Evolutionary conservation across 2,797 vertebrate genomes (phyloP).

Genomic region (Melanitta fusca): DNA sequence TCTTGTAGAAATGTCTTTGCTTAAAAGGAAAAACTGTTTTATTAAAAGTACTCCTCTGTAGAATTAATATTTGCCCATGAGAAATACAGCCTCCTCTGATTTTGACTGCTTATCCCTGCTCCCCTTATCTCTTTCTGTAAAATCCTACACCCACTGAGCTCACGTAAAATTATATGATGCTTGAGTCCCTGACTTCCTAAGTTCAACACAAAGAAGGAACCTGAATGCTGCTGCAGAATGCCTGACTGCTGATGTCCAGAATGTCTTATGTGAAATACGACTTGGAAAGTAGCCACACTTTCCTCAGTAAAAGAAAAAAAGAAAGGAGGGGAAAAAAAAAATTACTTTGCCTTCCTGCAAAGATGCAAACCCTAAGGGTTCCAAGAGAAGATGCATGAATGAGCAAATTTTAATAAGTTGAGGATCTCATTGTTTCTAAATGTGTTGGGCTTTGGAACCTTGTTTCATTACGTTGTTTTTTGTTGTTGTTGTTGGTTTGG

Average conservation of each 20-base stretch:
- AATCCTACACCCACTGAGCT: background rate
- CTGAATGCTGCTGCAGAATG: background rate
- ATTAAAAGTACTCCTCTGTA: background rate
- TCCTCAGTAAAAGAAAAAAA: background rate
- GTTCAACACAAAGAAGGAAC: background rate
- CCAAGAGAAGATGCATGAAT: background rate
- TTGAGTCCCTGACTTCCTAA: background rate
- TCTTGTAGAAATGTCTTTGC: background rate
- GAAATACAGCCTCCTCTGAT: background rate
- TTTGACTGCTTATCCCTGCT: background rate
- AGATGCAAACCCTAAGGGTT: background rate
- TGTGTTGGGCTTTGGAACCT: background rate
- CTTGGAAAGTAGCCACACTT: background rate
- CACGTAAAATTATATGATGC: background rate
- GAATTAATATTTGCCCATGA: background rate
- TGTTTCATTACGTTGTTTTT: background rate
- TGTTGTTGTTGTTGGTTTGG: background rate
- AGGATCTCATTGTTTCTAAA: background rate
- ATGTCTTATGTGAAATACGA: background rate
- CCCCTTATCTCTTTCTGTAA: background rate
- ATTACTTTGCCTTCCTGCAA: background rate
- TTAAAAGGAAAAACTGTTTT: background rate
- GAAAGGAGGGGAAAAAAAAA: background rate
- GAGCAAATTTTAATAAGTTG: accelerated
- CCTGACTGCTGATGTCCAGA: background rate